These are phyloP conservation scores for Sebastes itinus DNA, from an alignment of 2,797 vertebrate genomes.

Conservation along the genomic window DNA sequence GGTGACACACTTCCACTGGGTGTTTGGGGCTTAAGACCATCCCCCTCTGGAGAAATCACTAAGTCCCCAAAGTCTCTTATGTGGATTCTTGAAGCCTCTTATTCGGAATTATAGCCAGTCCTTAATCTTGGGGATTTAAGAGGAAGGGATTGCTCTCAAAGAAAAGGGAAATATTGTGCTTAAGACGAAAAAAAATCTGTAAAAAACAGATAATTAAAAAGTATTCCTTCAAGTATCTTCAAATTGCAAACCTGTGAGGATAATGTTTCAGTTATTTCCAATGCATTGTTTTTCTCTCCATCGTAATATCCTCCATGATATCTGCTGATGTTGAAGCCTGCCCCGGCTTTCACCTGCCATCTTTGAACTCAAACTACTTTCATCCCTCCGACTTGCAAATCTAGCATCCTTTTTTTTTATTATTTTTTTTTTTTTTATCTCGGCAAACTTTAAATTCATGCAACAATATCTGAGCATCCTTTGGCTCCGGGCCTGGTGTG, in stretches of 20 bases:
- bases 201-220: background rate
- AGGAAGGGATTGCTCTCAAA: constrained; percentile 55
- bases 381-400: background rate
- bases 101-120: constrained; percentile 69
- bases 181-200: background rate
- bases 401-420: background rate
- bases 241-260: background rate
- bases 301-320: background rate
- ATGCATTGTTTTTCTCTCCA: background rate
- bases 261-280: background rate
- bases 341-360: background rate
- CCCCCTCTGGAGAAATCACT: constrained; percentile 44
- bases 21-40: constrained; percentile 55
- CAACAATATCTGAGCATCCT: constrained; percentile 12
- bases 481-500: constrained; percentile 53
- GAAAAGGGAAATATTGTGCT: constrained; percentile 38
- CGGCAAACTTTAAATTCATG: constrained; percentile 28
- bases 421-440: background rate
- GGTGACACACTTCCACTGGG: constrained; percentile 34
- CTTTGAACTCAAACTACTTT: constrained; percentile 21
- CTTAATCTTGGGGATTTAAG: constrained; percentile 72
- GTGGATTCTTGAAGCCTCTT: constrained; percentile 67
- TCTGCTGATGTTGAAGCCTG: background rate
- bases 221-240: background rate
- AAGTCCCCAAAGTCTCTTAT: constrained; percentile 66